phyloP scores from a whole-genome alignment of 2,888 invertebrate genomes.

The Alentia gelatinosa region DNA sequence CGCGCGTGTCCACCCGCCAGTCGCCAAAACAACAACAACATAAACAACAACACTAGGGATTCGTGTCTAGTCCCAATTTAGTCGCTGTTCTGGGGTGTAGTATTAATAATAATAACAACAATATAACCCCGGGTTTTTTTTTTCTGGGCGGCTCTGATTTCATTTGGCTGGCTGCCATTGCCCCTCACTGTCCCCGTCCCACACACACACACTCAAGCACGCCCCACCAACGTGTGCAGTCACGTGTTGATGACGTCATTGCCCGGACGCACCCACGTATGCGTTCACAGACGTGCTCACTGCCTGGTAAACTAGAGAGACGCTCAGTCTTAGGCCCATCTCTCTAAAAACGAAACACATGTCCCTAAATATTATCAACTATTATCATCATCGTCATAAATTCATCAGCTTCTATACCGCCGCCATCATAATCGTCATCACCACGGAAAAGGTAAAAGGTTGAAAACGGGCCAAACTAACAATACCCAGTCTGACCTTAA shows the following conservation, averaged over 20 bases:
- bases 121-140: not conserved
- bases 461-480: conserved; percentile 29
- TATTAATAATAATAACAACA: no score
- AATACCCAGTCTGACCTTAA: not conserved
- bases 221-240: not conserved
- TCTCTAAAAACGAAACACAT: not conserved
- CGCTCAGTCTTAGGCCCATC: not conserved
- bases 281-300: no score
- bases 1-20: no score
- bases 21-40: not conserved
- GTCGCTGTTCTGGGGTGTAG: no score
- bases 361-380: not conserved
- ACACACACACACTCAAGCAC: not conserved
- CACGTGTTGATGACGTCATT: no score
- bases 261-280: no score
- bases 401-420: no score
- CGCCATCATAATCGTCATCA: not conserved
- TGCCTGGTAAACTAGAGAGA: not conserved
- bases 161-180: not conserved
- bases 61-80: no score
- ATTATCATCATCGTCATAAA: not conserved
- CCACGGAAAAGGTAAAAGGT: not conserved
- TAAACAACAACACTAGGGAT: not conserved
- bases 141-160: not conserved
- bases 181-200: not conserved